Conservation (phyloP, 2,797 vertebrate genomes). For the Scleropages formosus region DNA sequence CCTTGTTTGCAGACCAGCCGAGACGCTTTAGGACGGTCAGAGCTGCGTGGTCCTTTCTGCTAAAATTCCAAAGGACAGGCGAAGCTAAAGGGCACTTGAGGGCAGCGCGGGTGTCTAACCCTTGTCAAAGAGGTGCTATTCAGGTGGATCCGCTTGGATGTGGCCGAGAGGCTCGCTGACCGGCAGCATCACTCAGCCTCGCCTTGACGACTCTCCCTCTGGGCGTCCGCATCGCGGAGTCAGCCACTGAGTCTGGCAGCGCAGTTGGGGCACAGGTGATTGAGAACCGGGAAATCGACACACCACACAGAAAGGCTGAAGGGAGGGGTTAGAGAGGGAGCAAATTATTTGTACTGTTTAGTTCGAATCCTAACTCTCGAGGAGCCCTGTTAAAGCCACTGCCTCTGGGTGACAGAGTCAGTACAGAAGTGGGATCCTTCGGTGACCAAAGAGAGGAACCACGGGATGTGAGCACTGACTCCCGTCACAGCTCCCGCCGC, state of each 20-base stretch:
- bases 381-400: conserved; percentile 2
- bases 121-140: not conserved
- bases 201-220: conserved; percentile 32
- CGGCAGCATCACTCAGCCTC: conserved; percentile 18
- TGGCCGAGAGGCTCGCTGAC: not conserved
- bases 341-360: conserved; percentile 45
- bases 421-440: conserved; percentile 13
- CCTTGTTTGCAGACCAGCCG: conserved; percentile 2
- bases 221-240: conserved; percentile 21
- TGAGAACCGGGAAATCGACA: conserved; percentile 4
- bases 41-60: conserved; percentile 23
- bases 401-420: conserved; percentile 9
- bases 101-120: conserved; percentile 11
- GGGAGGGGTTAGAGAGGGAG: conserved; percentile 28
- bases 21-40: not conserved
- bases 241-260: conserved; percentile 25
- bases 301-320: not conserved
- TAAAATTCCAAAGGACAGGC: not conserved
- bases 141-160: conserved; percentile 15
- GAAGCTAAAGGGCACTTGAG: not conserved
- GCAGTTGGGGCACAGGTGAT: conserved; percentile 34
- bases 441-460: conserved; percentile 26
- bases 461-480: conserved; percentile 26
- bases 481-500: conserved; percentile 36
- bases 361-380: conserved; percentile 27